A percentile compares a stretch with the other conserved stretches of the same genome.
Evolutionary conservation across 2,113 vertebrate species (phyloP).

Genomic region (Boulengerochromis microlepis): DNA sequence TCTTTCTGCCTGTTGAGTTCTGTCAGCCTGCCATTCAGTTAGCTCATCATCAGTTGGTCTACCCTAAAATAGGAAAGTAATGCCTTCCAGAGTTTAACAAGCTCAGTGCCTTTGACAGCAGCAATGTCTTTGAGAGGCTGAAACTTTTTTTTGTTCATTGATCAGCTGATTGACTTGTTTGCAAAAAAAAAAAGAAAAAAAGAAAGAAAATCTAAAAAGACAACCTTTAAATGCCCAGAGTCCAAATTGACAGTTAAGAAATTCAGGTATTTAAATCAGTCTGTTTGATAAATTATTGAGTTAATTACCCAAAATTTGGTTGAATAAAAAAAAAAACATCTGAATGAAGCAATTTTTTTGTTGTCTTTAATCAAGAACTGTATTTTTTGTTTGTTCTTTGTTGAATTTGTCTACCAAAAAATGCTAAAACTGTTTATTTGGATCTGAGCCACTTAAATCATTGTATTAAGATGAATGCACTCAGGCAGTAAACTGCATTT

Average conservation of each 20-base stretch:
- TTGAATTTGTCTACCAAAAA: not conserved
- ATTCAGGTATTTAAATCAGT: not conserved
- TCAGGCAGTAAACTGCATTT: not conserved
- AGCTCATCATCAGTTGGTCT: not conserved
- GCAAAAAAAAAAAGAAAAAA: fast-evolving
- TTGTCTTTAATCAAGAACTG: not conserved
- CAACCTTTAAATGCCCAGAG: not conserved
- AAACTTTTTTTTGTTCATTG: not conserved
- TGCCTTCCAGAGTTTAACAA: not conserved
- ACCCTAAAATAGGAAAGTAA: not conserved
- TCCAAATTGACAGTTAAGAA: not conserved
- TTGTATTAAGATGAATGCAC: not conserved
- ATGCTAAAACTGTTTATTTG: not conserved
- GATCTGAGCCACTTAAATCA: not conserved
- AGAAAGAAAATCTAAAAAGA: not conserved
- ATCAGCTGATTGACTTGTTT: not conserved
- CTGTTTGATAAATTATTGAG: not conserved
- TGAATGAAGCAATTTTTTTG: not conserved
- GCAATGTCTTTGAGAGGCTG: not conserved
- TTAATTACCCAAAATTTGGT: not conserved
- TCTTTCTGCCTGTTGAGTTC: not conserved
- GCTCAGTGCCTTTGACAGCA: not conserved
- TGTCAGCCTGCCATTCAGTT: slow-evolving; percentile 17
- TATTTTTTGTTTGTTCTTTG: not conserved
- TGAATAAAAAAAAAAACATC: not conserved